These are phyloP conservation scores for Hermodice carunculata DNA, from an alignment of 2,888 invertebrate genomes.

Conservation along the genomic window DNA sequence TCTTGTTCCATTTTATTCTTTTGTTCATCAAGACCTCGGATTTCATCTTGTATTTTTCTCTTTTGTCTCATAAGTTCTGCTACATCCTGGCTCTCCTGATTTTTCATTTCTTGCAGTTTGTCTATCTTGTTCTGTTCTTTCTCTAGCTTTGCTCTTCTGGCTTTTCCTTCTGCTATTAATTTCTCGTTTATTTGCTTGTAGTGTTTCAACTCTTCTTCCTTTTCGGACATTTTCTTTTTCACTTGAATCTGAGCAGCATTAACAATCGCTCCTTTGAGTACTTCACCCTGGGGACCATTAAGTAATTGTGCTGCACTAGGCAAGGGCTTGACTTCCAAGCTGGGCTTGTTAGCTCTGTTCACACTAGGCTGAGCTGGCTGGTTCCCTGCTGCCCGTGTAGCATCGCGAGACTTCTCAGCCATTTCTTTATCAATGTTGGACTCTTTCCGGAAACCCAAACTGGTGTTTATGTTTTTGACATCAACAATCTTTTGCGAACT, in stretches of 20 bases:
- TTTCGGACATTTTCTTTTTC: background rate
- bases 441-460: too few species aligned
- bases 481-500: too few species aligned
- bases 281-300: background rate
- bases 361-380: conserved; percentile 11
- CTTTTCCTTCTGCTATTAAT: conserved; percentile 20
- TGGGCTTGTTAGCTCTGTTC: conserved; percentile 12
- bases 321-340: background rate
- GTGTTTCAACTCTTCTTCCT: background rate
- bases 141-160: conserved; percentile 8
- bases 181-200: background rate
- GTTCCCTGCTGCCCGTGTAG: too few species aligned
- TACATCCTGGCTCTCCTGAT: conserved; percentile 51
- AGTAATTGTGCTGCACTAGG: background rate
- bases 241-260: too few species aligned
- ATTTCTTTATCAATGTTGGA: too few species aligned
- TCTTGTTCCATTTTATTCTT: conserved; percentile 32
- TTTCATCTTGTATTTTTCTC: conserved; percentile 50
- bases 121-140: conserved; percentile 71
- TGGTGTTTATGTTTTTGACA: too few species aligned
- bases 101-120: conserved; percentile 28
- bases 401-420: too few species aligned
- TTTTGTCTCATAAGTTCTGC: conserved; percentile 62
- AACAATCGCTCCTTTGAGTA: background rate
- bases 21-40: conserved; percentile 34